These are phyloP conservation scores for Archaeoteleia sp. DNA, from an alignment of 2,888 invertebrate species.

Conservation along the genomic window DNA sequence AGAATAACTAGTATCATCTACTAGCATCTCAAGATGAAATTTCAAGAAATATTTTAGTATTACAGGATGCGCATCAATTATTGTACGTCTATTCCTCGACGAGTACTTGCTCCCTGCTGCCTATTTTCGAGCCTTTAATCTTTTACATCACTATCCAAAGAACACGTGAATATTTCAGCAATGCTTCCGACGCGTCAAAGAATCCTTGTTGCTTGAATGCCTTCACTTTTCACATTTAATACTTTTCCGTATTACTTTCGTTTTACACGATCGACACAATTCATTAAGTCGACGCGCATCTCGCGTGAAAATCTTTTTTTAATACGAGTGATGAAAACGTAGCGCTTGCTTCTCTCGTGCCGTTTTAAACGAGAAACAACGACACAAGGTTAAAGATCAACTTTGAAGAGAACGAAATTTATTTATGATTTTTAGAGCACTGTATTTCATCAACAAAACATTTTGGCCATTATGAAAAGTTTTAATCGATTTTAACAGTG, in stretches of 20 bases:
- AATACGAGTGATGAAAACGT: too few relatives aligned
- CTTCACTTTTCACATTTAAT: conserved; percentile 9
- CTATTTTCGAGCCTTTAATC: conserved; percentile 38
- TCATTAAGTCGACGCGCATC: too few relatives aligned
- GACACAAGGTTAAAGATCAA: too few relatives aligned
- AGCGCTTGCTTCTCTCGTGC: too few relatives aligned
- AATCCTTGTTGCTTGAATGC: conserved; percentile 7
- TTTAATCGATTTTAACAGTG: too few relatives aligned
- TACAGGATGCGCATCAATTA: conserved; percentile 42
- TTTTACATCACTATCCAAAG: conserved; percentile 11
- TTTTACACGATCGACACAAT: background rate
- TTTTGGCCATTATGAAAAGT: too few relatives aligned
- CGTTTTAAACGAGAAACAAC: too few relatives aligned
- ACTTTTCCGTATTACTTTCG: conserved; percentile 12
- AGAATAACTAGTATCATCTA: conserved; percentile 28
- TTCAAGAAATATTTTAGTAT: conserved; percentile 25
- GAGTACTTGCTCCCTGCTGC: too few relatives aligned
- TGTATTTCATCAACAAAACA: too few relatives aligned
- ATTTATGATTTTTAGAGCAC: too few relatives aligned
- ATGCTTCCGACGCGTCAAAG: conserved; percentile 26
- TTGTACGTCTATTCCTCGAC: conserved; percentile 26
- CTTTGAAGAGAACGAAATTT: too few relatives aligned
- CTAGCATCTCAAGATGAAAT: conserved; percentile 8
- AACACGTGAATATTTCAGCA: conserved; percentile 34
- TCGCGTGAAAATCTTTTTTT: too few relatives aligned